A percentile compares a stretch with the other conserved stretches of the same genome.
Evolutionary conservation across 1,140 invertebrate species (phyloP).

Genomic region (Mamestra configurata): DNA sequence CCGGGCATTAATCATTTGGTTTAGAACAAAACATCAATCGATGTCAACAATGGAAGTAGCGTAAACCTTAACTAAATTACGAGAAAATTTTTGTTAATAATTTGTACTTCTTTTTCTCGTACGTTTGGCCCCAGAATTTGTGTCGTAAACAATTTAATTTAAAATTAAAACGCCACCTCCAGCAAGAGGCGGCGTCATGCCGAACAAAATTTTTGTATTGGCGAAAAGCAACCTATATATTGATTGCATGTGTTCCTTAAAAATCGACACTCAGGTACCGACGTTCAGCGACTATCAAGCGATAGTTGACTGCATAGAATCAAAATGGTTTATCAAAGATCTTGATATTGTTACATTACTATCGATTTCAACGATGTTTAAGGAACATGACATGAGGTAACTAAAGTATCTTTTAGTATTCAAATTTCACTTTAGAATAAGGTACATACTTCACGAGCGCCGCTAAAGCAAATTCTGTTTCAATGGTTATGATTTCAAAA

Average conservation of each 20-base stretch:
- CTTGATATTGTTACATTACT: neutral
- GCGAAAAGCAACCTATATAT: conserved; percentile 20
- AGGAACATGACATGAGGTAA: conserved; percentile 46
- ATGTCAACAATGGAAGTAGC: conserved; percentile 65
- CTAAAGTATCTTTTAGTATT: conserved; percentile 34
- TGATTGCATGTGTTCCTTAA: conserved; percentile 33
- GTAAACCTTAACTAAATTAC: conserved; percentile 79
- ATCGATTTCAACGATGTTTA: conserved; percentile 38
- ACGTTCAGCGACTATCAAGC: conserved; percentile 8
- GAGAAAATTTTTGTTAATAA: conserved; percentile 77
- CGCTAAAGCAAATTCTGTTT: conserved; percentile 41
- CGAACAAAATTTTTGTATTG: conserved; percentile 3
- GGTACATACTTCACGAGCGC: conserved; percentile 40
- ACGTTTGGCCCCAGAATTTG: conserved; percentile 83
- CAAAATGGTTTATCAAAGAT: conserved; percentile 16
- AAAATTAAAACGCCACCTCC: conserved; percentile 29
- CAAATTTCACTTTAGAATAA: conserved; percentile 31
- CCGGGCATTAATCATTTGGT: conserved; percentile 2
- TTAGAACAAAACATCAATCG: conserved; percentile 48
- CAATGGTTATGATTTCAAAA: conserved; percentile 23
- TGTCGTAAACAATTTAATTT: conserved; percentile 70
- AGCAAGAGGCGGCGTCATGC: neutral
- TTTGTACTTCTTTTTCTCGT: conserved; percentile 85
- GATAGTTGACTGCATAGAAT: neutral
- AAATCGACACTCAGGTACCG: conserved; percentile 36